These are phyloP conservation scores for Tubulanus polymorphus DNA, from an alignment of 2,888 invertebrate genomes.

Conservation along the genomic window DNA sequence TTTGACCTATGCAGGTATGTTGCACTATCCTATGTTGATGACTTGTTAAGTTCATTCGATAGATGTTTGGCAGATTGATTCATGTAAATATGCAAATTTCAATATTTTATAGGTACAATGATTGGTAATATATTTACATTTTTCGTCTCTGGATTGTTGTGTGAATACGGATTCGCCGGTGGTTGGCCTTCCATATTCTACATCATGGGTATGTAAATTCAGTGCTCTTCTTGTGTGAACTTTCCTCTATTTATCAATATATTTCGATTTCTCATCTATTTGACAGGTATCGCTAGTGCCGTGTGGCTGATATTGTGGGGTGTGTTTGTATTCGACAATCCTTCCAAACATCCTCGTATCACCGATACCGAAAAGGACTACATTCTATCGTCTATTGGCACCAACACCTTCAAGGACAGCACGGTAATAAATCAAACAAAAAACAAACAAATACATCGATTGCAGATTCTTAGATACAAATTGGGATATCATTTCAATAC, in stretches of 20 bases:
- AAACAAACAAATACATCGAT: no score
- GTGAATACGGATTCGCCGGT: conserved; percentile 33
- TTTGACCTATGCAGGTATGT: conserved; percentile 22
- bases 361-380: conserved; percentile 31
- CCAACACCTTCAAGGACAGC: no score
- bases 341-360: conserved; percentile 33
- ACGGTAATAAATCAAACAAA: no score
- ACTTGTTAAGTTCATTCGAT: no score
- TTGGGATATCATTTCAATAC: no score
- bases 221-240: conserved; percentile 32
- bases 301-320: conserved; percentile 65
- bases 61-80: background rate
- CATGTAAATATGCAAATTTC: background rate
- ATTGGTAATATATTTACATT: conserved; percentile 20
- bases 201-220: conserved; percentile 33
- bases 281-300: conserved; percentile 21
- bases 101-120: conserved; percentile 18
- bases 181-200: conserved; percentile 45
- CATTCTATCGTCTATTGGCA: conserved; percentile 22
- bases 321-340: conserved; percentile 30
- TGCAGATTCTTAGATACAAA: no score
- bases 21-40: no score
- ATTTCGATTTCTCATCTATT: conserved; percentile 19
- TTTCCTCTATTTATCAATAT: conserved; percentile 32
- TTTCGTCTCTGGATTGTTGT: conserved; percentile 31